Evolutionary conservation across 1,140 invertebrate species (phyloP).

Genomic region (Aphidius ervi): DNA sequence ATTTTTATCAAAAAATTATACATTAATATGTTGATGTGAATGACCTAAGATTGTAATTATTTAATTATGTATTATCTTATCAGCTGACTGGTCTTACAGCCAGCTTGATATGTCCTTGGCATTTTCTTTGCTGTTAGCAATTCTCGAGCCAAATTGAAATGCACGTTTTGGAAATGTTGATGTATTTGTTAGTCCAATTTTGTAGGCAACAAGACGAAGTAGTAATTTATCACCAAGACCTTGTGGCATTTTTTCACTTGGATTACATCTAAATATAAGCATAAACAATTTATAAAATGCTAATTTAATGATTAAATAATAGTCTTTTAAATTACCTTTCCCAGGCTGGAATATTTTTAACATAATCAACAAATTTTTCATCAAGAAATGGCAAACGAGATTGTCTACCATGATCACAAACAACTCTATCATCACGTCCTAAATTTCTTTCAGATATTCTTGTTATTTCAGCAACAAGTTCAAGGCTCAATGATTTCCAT

Average conservation of each 20-base stretch:
- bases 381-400: slow-evolving; percentile 91
- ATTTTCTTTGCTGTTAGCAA: slow-evolving; percentile 90
- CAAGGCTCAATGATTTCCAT: slow-evolving; percentile 64
- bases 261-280: slow-evolving; percentile 58
- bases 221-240: slow-evolving; percentile 94
- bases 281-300: background rate
- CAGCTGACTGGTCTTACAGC: slow-evolving; percentile 30
- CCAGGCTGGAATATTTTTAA: slow-evolving; percentile 67
- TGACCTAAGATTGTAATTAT: too few species aligned
- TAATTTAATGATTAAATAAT: background rate
- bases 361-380: slow-evolving; percentile 78
- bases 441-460: slow-evolving; percentile 89
- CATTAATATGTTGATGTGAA: too few species aligned
- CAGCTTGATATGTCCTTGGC: slow-evolving; percentile 69
- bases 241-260: slow-evolving; percentile 59
- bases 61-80: too few species aligned
- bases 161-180: slow-evolving; percentile 82
- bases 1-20: too few species aligned
- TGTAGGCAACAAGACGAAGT: slow-evolving; percentile 71
- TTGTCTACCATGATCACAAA: slow-evolving; percentile 73
- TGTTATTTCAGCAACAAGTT: slow-evolving; percentile 74
- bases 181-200: slow-evolving; percentile 65
- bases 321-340: slow-evolving; percentile 59
- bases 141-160: slow-evolving; percentile 96
- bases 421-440: slow-evolving; percentile 87